phyloP scores from a whole-genome alignment of 1,140 invertebrate species.

The Scylla paramamosain region DNA sequence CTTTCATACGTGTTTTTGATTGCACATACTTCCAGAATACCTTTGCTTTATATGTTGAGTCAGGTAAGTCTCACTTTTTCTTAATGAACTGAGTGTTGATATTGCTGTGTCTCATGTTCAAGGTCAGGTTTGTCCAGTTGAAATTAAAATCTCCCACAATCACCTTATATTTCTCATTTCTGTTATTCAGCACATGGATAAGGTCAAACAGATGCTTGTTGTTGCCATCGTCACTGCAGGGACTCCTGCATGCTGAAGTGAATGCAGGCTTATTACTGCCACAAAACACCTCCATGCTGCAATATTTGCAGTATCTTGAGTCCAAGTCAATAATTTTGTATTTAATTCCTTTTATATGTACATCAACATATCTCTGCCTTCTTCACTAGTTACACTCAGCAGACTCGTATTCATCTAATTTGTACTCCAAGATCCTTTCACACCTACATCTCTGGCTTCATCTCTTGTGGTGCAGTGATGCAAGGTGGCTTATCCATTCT shows the following conservation, averaged over 20 bases:
- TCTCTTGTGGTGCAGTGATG: constrained; percentile 36
- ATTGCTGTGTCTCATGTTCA: background rate
- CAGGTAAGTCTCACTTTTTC: constrained; percentile 29
- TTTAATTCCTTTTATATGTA: constrained; percentile 13
- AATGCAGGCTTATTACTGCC: background rate
- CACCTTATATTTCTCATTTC: constrained; percentile 33
- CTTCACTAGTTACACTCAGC: background rate
- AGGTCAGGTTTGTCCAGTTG: background rate
- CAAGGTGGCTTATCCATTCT: constrained; percentile 25
- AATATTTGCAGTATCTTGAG: constrained; percentile 32
- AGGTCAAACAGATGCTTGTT: background rate
- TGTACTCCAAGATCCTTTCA: constrained; percentile 26
- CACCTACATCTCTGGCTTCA: constrained; percentile 33
- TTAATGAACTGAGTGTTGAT: background rate
- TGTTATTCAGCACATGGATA: background rate
- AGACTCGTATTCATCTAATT: constrained; percentile 37
- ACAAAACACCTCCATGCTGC: background rate
- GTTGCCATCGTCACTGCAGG: background rate
- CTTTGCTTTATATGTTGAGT: constrained; percentile 29
- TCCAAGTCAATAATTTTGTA: constrained; percentile 31
- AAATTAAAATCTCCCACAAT: no score
- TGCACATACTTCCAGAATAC: constrained; percentile 34
- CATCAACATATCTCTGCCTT: constrained; percentile 40
- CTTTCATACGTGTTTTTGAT: background rate
- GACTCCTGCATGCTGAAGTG: constrained; percentile 38